Evolutionary conservation across 35 echinoderm and acorn worm species (phyloP).

Genomic region (Ptychodera flava): DNA sequence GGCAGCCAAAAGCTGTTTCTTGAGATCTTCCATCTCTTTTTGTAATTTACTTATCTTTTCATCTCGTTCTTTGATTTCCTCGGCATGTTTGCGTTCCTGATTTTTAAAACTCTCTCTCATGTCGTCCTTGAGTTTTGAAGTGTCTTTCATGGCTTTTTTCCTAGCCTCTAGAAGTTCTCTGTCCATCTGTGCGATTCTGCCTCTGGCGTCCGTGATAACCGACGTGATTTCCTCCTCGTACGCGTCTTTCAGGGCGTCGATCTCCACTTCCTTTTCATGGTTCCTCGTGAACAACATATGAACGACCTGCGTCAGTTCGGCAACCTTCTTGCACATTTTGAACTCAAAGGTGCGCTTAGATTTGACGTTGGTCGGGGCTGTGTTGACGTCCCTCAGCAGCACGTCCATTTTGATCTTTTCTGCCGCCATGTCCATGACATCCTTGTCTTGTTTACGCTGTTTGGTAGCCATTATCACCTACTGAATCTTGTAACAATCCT

Average conservation of each 20-base stretch:
- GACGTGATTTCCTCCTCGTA: constrained; percentile 78
- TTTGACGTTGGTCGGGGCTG: not conserved
- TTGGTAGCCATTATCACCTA: not conserved
- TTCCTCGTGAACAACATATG: constrained; percentile 94
- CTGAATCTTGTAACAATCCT: too few relatives aligned
- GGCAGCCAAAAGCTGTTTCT: constrained; percentile 12
- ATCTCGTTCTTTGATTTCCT: constrained; percentile 10
- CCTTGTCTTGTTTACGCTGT: not conserved
- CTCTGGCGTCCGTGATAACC: constrained; percentile 49
- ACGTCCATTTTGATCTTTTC: not conserved
- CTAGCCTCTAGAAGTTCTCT: not conserved
- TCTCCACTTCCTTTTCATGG: constrained; percentile 82
- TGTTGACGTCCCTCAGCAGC: not conserved
- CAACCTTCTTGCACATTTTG: constrained; percentile 94
- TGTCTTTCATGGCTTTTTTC: not conserved
- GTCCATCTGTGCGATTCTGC: constrained; percentile 36
- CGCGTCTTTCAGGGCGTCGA: constrained; percentile 48
- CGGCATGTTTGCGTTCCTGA: constrained; percentile 11
- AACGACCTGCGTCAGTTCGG: constrained; percentile 89
- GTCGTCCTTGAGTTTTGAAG: not conserved
- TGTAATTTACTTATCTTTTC: constrained; percentile 12
- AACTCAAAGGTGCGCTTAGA: constrained; percentile 46
- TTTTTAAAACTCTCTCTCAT: not conserved
- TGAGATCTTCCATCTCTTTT: constrained; percentile 4
- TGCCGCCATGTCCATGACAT: not conserved